Evolutionary conservation across 2,797 vertebrate species (phyloP).

Genomic region (Xenopus petersii): DNA sequence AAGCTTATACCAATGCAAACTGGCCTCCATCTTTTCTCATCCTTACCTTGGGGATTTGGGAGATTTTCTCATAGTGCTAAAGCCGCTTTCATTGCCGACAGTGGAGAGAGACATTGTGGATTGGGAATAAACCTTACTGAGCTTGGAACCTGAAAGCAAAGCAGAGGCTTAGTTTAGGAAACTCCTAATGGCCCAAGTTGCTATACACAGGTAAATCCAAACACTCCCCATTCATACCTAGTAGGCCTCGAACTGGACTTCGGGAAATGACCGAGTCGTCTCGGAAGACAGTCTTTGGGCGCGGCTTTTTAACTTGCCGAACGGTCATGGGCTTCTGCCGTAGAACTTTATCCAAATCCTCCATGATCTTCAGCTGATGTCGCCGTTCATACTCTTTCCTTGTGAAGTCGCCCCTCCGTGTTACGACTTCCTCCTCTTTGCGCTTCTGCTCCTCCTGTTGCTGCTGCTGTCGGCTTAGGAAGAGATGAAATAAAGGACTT

Average conservation of each 20-base stretch:
- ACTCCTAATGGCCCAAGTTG: no score
- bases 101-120: slow-evolving; percentile 87
- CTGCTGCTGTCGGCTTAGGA: slow-evolving; percentile 49
- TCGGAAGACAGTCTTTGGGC: slow-evolving; percentile 83
- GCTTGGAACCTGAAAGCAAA: slow-evolving; percentile 68
- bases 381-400: slow-evolving; percentile 80
- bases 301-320: slow-evolving; percentile 73
- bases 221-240: slow-evolving; percentile 66
- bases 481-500: background rate
- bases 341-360: slow-evolving; percentile 86
- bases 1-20: no score
- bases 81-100: slow-evolving; percentile 76
- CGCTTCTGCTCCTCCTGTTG: slow-evolving; percentile 55
- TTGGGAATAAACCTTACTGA: slow-evolving; percentile 88
- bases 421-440: slow-evolving; percentile 54
- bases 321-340: slow-evolving; percentile 77
- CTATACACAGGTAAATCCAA: no score
- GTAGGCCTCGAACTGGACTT: slow-evolving; percentile 80
- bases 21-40: no score
- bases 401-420: slow-evolving; percentile 80
- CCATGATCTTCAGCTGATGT: slow-evolving; percentile 89
- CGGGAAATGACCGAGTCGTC: slow-evolving; percentile 83
- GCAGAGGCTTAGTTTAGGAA: no score
- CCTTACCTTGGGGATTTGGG: slow-evolving; percentile 64
- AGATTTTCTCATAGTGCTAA: slow-evolving; percentile 58